Base-by-base conservation (phyloP, 1,140 invertebrate genomes). In the Monochamus saltuarius region DNA sequence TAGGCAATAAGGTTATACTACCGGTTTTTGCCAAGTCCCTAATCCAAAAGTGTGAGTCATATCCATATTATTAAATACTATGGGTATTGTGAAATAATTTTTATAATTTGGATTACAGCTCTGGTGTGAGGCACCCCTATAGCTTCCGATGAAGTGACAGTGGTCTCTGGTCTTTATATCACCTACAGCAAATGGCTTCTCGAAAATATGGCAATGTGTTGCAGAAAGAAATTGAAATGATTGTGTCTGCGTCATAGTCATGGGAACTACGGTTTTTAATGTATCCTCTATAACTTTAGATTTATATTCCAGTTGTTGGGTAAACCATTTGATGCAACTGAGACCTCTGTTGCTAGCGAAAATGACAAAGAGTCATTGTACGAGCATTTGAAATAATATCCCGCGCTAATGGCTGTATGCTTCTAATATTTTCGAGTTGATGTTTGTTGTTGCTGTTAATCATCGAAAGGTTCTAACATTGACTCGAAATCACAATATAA, bases 401-500 rank as follows among this genome's bases (percentile, higher is more conserved):
- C 45, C 7, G 17, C 46, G 7, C 43, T 45, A 36, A 17, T 47
- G 3, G 42, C 42, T 47, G 4, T 29, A 37, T 57, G 55, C 9
- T 47, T 13, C 17, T 57, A 42, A 19, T 57, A 57, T 17, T 19
- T 29, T 19, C 2, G 8, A 4, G 55, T 37, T 46, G 4, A 36
- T 38, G 16, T 43, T 43, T 8, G 34, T 14, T 7, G 8, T 6
- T 37, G 11, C 10, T 22, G 13, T 13, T 14, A 1, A 54, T 54
- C 51, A 34, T 46, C 14, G 36, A 9, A 38, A 22, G 56, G 16
- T 51, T 62, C 39, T 14, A 70, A 59, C 7, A 74, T 16, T 53
- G 64, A 67, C 66, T 77, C 71, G 17, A 76, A 64, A 67, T 77
- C 70, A 8, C 67, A 69, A 56, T 77, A 76, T 45, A 76, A 65